These are phyloP conservation scores for Pelagia noctiluca DNA, from an alignment of 30 jellyfish, hydroid and myxozoan species.

Conservation along the genomic window DNA sequence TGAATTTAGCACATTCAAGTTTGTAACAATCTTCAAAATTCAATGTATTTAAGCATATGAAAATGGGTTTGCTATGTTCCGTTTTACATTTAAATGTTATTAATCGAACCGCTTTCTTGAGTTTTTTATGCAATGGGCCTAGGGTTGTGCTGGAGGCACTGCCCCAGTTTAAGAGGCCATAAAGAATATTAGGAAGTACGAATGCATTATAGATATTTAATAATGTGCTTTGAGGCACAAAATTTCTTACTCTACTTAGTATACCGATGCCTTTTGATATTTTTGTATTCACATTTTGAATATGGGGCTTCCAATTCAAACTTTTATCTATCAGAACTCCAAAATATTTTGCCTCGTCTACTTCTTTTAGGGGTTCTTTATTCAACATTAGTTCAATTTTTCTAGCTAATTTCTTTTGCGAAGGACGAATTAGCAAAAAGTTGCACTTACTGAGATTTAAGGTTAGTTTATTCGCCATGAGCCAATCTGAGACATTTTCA, in stretches of 20 bases:
- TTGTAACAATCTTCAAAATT: not conserved
- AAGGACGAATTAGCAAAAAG: not conserved
- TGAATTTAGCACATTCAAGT: slow-evolving; percentile 15
- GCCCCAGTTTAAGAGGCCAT: not conserved
- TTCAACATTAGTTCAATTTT: not conserved
- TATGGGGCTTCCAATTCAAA: not conserved
- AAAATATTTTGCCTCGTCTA: not conserved
- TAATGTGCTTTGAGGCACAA: not conserved
- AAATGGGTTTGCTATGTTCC: not conserved
- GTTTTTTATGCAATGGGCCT: not conserved
- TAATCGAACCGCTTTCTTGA: not conserved
- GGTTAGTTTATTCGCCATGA: no score
- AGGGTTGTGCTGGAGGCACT: not conserved
- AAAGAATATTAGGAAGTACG: not conserved
- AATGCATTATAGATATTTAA: not conserved
- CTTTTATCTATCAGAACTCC: not conserved
- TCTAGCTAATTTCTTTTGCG: not conserved
- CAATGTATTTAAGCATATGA: not conserved
- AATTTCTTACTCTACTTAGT: no score
- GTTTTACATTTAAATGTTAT: not conserved
- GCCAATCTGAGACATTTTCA: not conserved
- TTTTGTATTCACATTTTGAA: not conserved
- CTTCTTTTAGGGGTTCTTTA: not conserved
- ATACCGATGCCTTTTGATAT: no score
- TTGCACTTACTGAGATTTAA: not conserved